phyloP scores from a whole-genome alignment of 2,113 vertebrate genomes.

The Eonycteris spelaea region DNA sequence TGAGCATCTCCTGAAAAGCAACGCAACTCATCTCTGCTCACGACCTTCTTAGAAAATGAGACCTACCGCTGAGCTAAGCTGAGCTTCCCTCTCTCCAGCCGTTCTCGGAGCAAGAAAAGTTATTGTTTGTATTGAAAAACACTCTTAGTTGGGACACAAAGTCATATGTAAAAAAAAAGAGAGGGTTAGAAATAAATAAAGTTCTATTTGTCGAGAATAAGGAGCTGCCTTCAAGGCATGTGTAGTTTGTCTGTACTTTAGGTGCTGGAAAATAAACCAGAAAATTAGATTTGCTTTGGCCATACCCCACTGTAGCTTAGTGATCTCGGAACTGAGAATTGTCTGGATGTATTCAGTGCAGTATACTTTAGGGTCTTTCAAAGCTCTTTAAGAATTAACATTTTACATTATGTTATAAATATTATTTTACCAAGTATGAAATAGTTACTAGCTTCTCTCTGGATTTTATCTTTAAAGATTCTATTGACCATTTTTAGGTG shows the following conservation, averaged over 20 bases:
- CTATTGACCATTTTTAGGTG: not conserved
- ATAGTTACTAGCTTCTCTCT: not conserved
- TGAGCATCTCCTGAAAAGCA: conserved; percentile 38
- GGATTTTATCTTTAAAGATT: not conserved
- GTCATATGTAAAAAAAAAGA: not conserved
- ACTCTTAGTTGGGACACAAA: not conserved
- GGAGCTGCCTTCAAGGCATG: not conserved
- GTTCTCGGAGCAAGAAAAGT: not conserved
- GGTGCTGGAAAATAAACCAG: not conserved
- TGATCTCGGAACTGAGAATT: not conserved
- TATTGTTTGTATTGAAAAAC: not conserved
- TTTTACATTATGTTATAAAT: not conserved
- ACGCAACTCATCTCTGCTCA: not conserved
- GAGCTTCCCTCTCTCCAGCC: not conserved
- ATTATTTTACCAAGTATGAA: not conserved
- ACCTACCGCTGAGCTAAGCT: not conserved
- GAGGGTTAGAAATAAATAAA: not conserved
- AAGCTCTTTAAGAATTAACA: not conserved
- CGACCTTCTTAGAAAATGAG: not conserved
- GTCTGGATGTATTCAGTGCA: not conserved
- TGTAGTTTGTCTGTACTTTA: not conserved
- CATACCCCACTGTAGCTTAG: too few relatives aligned
- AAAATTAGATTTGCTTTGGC: not conserved
- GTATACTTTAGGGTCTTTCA: not conserved
- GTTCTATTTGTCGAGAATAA: not conserved